These are phyloP conservation scores for Hypena proboscidalis DNA, from an alignment of 2,888 invertebrate species.

Conservation along the genomic window DNA sequence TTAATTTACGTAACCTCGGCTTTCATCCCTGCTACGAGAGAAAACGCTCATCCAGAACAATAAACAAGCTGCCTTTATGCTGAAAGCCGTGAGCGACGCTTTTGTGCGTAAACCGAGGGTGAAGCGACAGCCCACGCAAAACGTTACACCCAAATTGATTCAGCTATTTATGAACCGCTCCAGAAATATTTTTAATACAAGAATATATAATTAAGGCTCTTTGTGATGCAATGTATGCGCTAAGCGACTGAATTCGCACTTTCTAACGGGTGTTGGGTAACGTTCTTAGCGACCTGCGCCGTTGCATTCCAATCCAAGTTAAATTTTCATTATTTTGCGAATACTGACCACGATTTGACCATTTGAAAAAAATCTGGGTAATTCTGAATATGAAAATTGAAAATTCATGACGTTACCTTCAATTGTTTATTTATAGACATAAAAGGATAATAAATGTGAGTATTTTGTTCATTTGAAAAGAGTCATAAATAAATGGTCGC, in stretches of 20 bases:
- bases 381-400: conserved; percentile 11
- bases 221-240: conserved; percentile 66
- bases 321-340: conserved; percentile 42
- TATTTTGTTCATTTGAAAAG: no score
- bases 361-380: no score
- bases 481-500: no score
- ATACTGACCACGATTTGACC: conserved; percentile 6
- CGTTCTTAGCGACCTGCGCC: conserved; percentile 55
- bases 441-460: no score
- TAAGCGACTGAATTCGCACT: conserved; percentile 69
- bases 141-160: conserved; percentile 47
- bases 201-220: conserved; percentile 40
- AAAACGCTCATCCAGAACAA: conserved; percentile 4
- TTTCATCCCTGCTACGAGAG: conserved; percentile 5
- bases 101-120: conserved; percentile 42
- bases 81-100: conserved; percentile 7
- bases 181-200: conserved; percentile 9
- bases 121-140: conserved; percentile 52
- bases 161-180: conserved; percentile 30
- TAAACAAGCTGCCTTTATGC: conserved; percentile 4
- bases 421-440: no score
- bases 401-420: no score
- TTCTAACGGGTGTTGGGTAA: conserved; percentile 74
- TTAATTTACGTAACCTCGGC: neutral
- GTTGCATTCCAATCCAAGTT: conserved; percentile 55